Conservation (phyloP, 2,888 invertebrate genomes). For the Hedya salicella region DNA sequence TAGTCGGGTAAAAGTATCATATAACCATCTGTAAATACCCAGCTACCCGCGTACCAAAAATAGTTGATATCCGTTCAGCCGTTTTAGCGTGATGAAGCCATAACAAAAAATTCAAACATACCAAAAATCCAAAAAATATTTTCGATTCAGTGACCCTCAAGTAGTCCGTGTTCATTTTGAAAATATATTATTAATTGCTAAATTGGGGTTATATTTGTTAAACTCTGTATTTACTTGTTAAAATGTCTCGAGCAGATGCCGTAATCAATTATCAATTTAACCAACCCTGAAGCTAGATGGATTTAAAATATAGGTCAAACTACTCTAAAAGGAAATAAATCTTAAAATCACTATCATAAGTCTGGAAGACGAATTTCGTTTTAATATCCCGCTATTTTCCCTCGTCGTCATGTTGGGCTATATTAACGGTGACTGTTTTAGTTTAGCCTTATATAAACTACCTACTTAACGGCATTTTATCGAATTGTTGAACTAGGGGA, state of each 20-base stretch:
- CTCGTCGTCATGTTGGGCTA: conserved; percentile 14
- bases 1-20: too few species aligned
- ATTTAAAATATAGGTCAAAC: conserved; percentile 15
- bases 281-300: conserved; percentile 5
- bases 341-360: not conserved
- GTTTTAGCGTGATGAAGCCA: too few species aligned
- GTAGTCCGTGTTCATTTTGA: too few species aligned
- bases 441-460: conserved; percentile 53
- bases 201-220: too few species aligned
- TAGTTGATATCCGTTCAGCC: too few species aligned
- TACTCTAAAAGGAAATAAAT: conserved; percentile 14
- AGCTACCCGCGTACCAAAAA: too few species aligned
- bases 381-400: conserved; percentile 17
- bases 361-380: conserved; percentile 17
- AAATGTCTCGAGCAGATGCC: not conserved
- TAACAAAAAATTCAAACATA: too few species aligned
- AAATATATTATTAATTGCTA: too few species aligned
- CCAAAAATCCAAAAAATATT: too few species aligned
- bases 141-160: too few species aligned
- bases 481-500: conserved; percentile 46
- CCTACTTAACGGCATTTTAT: conserved; percentile 49
- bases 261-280: conserved; percentile 10
- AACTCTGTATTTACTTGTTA: not conserved
- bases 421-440: conserved; percentile 43
- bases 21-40: too few species aligned